Evolutionary conservation across 2,113 vertebrate genomes (phyloP).

Genomic region (Sander vitreus): DNA sequence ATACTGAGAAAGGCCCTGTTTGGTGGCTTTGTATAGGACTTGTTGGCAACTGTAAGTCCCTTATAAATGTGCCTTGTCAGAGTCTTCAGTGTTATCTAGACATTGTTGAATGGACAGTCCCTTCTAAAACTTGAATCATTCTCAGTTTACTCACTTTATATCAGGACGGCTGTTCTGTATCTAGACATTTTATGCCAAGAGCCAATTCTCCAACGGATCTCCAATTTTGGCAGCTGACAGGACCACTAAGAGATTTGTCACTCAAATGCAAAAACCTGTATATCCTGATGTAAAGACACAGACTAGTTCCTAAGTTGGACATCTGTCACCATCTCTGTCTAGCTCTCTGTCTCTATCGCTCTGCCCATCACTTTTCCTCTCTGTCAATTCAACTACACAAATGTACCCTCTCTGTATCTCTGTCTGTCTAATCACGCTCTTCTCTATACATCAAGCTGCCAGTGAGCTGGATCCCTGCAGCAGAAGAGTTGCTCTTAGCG

Average conservation of each 20-base stretch:
- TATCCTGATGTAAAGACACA: constrained; percentile 28
- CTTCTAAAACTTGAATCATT: constrained; percentile 10
- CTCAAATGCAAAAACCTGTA: constrained; percentile 32
- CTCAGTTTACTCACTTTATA: neutral
- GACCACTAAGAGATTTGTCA: constrained; percentile 44
- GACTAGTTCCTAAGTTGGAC: constrained; percentile 27
- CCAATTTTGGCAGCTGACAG: constrained; percentile 38
- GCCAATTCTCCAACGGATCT: constrained; percentile 23
- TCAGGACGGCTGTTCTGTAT: neutral
- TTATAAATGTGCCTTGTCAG: neutral
- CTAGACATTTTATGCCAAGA: constrained; percentile 8
- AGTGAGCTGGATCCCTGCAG: constrained; percentile 15
- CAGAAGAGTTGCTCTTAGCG: neutral
- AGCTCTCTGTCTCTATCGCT: constrained; percentile 5
- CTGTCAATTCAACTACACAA: constrained; percentile 25
- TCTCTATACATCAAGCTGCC: constrained; percentile 23
- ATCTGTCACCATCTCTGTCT: constrained; percentile 53
- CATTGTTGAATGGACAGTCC: neutral
- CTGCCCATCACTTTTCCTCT: constrained; percentile 14
- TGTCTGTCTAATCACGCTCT: constrained; percentile 12
- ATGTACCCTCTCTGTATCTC: constrained; percentile 18
- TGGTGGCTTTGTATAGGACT: neutral
- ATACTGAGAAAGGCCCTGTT: neutral
- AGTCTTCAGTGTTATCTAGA: neutral
- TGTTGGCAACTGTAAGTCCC: neutral